Base-by-base conservation (phyloP, 64 coral and sea anemone genomes). In the Platygyra sinensis region DNA sequence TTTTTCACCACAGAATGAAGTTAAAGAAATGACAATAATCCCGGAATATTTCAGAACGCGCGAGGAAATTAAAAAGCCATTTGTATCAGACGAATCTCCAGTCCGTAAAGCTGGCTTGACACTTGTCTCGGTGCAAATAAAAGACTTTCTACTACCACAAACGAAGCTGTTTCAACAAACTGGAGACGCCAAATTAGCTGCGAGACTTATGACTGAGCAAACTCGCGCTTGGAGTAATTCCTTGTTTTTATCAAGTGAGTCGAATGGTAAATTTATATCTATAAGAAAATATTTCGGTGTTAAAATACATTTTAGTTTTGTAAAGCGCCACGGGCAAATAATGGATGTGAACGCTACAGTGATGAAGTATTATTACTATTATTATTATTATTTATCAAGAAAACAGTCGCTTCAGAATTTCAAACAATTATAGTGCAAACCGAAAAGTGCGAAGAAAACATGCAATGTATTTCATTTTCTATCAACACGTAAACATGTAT, bases 141-240 rank as follows among this genome's bases (percentile, higher is more conserved):
- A 67, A 67, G 64, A 67, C 0, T 67, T 67, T 67, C 22, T 10
- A n/a, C 27, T 67, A 28, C 64, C 64, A 67, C 18, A 67, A 25
- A 67, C 20, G 20, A 25, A 8, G 20, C 20, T 67, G 2, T 67
- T 18, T 18, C 18, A 67, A 67, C 8, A 9, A 10, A 67, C 64
- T 67, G 64, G 64, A 67, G 25, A 67, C 64, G 64, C 22, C 10
- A 67, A 67, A 67, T 8, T 54, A 30, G 69, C 74, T 75, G 92
- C 92, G 8, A 55, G 82, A 72, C 38, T 77, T 28, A 81, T 36
- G 72, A n/a, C 89, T 69, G 54, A 17, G 0, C 80, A 57, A 38
- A 82, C 82, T 51, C 86, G 92, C 5, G 60, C 72, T 24, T 88
- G 75, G 92, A 82, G 86, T 50, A 89, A 93, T 31, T 77, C 86